Conservation (phyloP, 92 coral and sea anemone genomes). For the Desmophyllum pertusum region DNA sequence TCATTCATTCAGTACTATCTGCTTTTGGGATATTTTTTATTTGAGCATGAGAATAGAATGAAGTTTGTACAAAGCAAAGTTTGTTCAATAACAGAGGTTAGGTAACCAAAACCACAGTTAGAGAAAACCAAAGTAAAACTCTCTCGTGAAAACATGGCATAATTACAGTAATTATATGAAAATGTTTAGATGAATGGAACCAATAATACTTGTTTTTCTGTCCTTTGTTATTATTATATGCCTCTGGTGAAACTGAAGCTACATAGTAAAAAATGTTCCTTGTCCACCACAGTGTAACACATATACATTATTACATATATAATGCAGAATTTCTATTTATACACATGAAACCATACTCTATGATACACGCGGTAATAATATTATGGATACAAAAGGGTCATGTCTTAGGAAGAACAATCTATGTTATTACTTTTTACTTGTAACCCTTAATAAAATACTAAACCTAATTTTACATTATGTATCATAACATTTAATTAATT, state of each 20-base stretch:
- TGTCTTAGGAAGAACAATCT: slow-evolving; percentile 23
- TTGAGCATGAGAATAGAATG: no score
- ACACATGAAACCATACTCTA: slow-evolving; percentile 14
- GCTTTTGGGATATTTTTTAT: no score
- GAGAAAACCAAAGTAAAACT: no score
- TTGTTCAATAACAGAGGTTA: no score
- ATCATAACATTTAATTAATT: slow-evolving; percentile 25
- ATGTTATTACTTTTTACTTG: slow-evolving; percentile 22
- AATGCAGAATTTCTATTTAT: slow-evolving; percentile 5
- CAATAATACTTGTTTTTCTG: background rate
- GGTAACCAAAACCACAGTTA: no score
- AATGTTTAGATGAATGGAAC: background rate
- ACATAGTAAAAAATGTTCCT: slow-evolving; percentile 9
- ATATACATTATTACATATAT: slow-evolving; percentile 14
- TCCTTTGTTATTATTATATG: background rate
- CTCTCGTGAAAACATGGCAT: no score
- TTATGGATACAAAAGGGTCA: slow-evolving; percentile 39
- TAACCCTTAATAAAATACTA: slow-evolving; percentile 50
- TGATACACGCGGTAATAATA: slow-evolving; percentile 13
- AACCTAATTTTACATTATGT: slow-evolving; percentile 34
- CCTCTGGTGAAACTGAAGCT: slow-evolving; percentile 6
- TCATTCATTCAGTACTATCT: no score
- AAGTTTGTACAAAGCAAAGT: no score
- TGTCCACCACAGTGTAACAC: background rate
- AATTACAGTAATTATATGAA: background rate